Evolutionary conservation across 2,797 vertebrate genomes (phyloP).

Genomic region (Microtus californicus): DNA sequence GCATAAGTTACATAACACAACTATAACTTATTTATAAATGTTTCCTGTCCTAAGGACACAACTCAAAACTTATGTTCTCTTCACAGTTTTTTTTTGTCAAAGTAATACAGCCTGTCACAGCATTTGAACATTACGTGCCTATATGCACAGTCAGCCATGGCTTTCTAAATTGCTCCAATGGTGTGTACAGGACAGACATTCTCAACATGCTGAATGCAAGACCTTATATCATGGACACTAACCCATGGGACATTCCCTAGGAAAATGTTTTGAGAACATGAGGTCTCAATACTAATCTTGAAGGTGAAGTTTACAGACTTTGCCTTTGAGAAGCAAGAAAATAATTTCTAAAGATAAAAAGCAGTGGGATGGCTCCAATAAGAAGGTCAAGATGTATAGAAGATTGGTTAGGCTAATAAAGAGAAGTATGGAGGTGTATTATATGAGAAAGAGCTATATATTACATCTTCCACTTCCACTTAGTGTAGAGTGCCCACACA

Average conservation of each 20-base stretch:
- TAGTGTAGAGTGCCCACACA: conserved; percentile 50
- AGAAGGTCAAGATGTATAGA: background rate
- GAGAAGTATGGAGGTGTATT: conserved; percentile 17
- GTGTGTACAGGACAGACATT: background rate
- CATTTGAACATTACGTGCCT: background rate
- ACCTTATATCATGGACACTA: background rate
- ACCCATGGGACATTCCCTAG: background rate
- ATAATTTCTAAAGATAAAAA: background rate
- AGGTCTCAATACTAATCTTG: background rate
- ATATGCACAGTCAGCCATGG: background rate
- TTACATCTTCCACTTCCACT: conserved; percentile 53
- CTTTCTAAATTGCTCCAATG: background rate
- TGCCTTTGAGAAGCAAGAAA: background rate
- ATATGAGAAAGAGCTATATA: conserved; percentile 58
- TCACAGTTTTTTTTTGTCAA: background rate
- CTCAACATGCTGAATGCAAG: background rate
- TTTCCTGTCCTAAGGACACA: background rate
- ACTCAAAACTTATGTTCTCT: background rate
- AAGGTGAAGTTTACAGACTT: background rate
- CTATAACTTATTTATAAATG: background rate
- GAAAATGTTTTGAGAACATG: background rate
- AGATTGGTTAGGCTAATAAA: conserved; percentile 62
- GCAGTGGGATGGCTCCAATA: background rate
- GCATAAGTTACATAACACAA: background rate
- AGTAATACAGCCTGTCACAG: background rate